Conservation (phyloP, 64 coral and sea anemone species). For the Montipora capricornis region DNA sequence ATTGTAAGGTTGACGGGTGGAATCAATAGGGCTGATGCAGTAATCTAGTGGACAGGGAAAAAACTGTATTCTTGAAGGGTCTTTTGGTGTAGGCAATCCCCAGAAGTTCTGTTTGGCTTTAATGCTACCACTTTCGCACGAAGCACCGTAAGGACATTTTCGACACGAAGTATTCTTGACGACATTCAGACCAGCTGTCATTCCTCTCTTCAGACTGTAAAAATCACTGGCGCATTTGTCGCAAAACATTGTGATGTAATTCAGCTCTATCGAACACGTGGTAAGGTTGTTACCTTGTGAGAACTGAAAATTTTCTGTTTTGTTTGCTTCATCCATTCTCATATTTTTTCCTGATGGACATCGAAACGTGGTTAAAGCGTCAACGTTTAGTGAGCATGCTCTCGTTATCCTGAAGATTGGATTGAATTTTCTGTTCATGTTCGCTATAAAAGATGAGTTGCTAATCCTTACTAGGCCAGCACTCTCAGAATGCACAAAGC, state of each 20-base stretch:
- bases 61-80: conserved; percentile 44
- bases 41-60: conserved; percentile 70
- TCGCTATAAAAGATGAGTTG: conserved; percentile 48
- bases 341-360: conserved; percentile 28
- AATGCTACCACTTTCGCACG: conserved; percentile 26
- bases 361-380: not conserved
- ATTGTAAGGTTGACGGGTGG: not conserved
- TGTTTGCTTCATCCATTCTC: not conserved
- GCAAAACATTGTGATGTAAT: conserved; percentile 41
- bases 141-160: conserved; percentile 73
- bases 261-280: not conserved
- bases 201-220: conserved; percentile 62
- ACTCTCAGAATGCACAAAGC: conserved; percentile 15
- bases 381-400: not conserved
- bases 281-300: not conserved
- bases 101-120: conserved; percentile 67
- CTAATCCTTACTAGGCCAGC: not conserved
- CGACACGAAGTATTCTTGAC: conserved; percentile 26
- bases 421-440: not conserved
- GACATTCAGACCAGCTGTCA: not conserved
- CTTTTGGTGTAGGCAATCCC: conserved; percentile 15
- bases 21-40: not conserved
- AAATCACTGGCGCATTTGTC: conserved; percentile 38
- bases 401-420: conserved; percentile 20
- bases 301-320: not conserved